A percentile compares a stretch with the other conserved stretches of the same genome.
phyloP scores from a whole-genome alignment of 64 coral and sea anemone species.

The Hydrozoanthus tunicans region DNA sequence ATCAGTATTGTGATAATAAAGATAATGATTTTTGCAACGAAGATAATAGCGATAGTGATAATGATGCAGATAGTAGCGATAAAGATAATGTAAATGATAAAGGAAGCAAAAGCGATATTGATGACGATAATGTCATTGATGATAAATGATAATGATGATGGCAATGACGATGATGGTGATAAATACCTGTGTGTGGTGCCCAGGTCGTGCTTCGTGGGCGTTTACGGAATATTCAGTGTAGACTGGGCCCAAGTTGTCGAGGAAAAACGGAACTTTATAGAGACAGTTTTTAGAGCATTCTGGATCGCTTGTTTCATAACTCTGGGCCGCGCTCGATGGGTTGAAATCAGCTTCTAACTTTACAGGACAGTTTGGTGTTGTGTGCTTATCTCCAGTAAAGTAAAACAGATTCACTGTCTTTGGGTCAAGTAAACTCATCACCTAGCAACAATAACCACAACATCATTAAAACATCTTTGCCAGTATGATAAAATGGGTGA shows the following conservation, averaged over 20 bases:
- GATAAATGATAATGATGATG: too few relatives aligned
- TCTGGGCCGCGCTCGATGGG: conserved; percentile 63
- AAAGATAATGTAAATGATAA: too few relatives aligned
- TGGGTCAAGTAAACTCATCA: conserved; percentile 50
- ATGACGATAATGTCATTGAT: too few relatives aligned
- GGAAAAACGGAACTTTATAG: conserved; percentile 72
- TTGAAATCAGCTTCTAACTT: conserved; percentile 47
- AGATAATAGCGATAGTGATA: too few relatives aligned
- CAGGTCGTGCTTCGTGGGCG: conserved; percentile 75
- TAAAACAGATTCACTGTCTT: conserved; percentile 60
- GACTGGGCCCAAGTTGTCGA: conserved; percentile 54
- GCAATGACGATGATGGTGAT: too few relatives aligned
- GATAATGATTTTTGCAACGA: too few relatives aligned
- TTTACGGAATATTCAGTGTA: conserved; percentile 66
- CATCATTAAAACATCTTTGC: too few relatives aligned
- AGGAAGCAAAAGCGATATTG: too few relatives aligned
- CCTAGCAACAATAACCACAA: conserved; percentile 22
- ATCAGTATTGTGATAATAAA: too few relatives aligned
- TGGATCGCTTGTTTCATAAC: conserved; percentile 11
- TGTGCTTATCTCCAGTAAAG: conserved; percentile 58
- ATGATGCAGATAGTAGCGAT: too few relatives aligned
- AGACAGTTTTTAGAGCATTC: background rate
- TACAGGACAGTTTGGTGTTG: conserved; percentile 68
- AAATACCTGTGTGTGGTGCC: conserved; percentile 82
- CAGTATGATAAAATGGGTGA: too few relatives aligned